Percentiles rank a stretch among this genome's conserved stretches.
phyloP scores from a whole-genome alignment of 37 sponge, comb jelly and placozoan species.

The Agelas oroides region DNA sequence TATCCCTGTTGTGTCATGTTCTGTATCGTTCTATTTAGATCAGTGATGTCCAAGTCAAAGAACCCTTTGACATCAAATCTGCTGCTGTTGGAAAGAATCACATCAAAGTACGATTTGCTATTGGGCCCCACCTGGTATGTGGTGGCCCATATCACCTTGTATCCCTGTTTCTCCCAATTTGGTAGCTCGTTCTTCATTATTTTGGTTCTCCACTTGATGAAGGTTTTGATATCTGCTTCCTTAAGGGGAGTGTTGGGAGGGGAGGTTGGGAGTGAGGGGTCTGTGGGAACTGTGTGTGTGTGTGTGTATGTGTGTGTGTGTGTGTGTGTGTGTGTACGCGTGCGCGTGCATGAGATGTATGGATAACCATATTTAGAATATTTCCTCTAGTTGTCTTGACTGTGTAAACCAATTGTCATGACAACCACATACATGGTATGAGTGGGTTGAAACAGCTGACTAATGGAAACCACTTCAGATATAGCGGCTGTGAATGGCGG shows the following conservation, averaged over 20 bases:
- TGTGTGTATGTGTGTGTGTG: neutral
- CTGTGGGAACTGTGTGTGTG: neutral
- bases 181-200: no score
- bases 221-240: no score
- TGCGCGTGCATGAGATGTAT: no score
- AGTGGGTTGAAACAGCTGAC: no score
- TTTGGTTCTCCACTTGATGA: no score
- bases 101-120: slow-evolving; percentile 19
- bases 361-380: no score
- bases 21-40: slow-evolving; percentile 16
- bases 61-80: slow-evolving; percentile 5
- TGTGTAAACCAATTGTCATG: no score
- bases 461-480: no score
- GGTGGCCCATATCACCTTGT: slow-evolving; percentile 23
- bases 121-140: slow-evolving; percentile 19
- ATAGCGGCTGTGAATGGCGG: no score
- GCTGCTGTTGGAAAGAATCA: slow-evolving; percentile 45
- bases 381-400: no score
- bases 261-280: neutral
- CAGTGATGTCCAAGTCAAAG: slow-evolving; percentile 12
- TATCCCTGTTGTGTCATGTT: slow-evolving; percentile 18
- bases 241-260: neutral
- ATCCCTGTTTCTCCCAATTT: slow-evolving; percentile 1
- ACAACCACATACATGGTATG: no score
- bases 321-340: no score